These are phyloP conservation scores for Coleophora flavipennella DNA, from an alignment of 2,888 invertebrate species.

Conservation along the genomic window DNA sequence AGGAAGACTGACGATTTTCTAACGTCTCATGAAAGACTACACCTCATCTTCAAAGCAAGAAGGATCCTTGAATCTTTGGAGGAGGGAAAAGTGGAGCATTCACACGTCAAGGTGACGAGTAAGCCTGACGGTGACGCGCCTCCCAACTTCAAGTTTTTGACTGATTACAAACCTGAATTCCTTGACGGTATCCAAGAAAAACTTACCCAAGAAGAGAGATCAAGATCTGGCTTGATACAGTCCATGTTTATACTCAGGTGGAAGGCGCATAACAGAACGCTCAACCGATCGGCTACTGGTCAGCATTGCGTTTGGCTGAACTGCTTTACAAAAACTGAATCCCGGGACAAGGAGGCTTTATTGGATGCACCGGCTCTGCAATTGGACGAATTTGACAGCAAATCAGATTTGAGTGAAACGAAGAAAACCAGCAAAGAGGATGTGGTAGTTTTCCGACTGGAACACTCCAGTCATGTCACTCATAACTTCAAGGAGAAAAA, in stretches of 20 bases:
- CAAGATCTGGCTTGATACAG: slow-evolving; percentile 41
- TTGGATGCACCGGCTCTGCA: slow-evolving; percentile 48
- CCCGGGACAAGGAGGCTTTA: slow-evolving; percentile 42
- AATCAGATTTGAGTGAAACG: slow-evolving; percentile 27
- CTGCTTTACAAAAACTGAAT: slow-evolving; percentile 68
- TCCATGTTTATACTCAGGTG: slow-evolving; percentile 67
- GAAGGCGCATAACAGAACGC: slow-evolving; percentile 71
- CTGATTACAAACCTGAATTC: slow-evolving; percentile 36
- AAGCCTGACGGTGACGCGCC: slow-evolving; percentile 28
- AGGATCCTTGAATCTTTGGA: slow-evolving; percentile 31
- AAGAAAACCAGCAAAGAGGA: slow-evolving; percentile 53
- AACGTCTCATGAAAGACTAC: slow-evolving; percentile 47
- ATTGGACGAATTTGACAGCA: slow-evolving; percentile 42
- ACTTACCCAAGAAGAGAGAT: slow-evolving; percentile 19
- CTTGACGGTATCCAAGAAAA: slow-evolving; percentile 30
- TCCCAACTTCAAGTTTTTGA: slow-evolving; percentile 46
- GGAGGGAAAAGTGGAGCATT: slow-evolving; percentile 38
- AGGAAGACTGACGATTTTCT: slow-evolving; percentile 34
- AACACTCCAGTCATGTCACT: slow-evolving; percentile 68
- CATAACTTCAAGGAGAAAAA: slow-evolving; percentile 76
- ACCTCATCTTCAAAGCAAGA: slow-evolving; percentile 47
- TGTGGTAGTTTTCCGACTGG: slow-evolving; percentile 71
- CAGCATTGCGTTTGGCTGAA: slow-evolving; percentile 79
- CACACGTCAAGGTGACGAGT: slow-evolving; percentile 41
- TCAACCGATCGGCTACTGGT: slow-evolving; percentile 73